phyloP scores from a whole-genome alignment of 2,888 invertebrate species.

The Apotomis capreana region DNA sequence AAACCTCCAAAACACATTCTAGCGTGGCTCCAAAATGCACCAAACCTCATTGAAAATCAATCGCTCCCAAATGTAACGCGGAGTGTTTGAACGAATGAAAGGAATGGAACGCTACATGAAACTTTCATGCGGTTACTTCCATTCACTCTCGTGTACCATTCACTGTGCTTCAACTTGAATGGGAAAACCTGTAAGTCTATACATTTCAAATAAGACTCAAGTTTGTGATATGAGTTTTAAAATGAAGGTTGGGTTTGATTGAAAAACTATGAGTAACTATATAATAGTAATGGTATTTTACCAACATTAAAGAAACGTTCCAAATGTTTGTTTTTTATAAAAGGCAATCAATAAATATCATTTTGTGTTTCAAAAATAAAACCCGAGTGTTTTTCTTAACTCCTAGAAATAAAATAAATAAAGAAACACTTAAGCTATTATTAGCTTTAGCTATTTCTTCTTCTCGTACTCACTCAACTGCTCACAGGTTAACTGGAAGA shows the following conservation, averaged over 20 bases:
- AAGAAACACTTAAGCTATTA: too few relatives aligned
- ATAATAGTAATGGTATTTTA: neutral
- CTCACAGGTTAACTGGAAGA: too few relatives aligned
- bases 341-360: too few relatives aligned
- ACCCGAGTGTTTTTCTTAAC: too few relatives aligned
- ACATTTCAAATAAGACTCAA: constrained; percentile 32
- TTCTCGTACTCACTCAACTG: too few relatives aligned
- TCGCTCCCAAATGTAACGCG: constrained; percentile 31
- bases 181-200: constrained; percentile 35
- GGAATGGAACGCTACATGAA: constrained; percentile 45
- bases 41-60: constrained; percentile 44
- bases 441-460: too few relatives aligned
- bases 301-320: too few relatives aligned
- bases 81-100: constrained; percentile 45
- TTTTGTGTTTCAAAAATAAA: too few relatives aligned
- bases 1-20: neutral
- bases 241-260: constrained; percentile 23
- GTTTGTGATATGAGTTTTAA: constrained; percentile 32
- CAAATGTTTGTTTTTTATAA: too few relatives aligned
- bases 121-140: constrained; percentile 46
- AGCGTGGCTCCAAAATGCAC: neutral
- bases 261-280: neutral
- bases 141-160: constrained; percentile 30
- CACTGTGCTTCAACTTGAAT: constrained; percentile 32
- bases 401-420: too few relatives aligned